Conservation (phyloP, 2,113 vertebrate genomes). For the Cochlearius cochlearius region DNA sequence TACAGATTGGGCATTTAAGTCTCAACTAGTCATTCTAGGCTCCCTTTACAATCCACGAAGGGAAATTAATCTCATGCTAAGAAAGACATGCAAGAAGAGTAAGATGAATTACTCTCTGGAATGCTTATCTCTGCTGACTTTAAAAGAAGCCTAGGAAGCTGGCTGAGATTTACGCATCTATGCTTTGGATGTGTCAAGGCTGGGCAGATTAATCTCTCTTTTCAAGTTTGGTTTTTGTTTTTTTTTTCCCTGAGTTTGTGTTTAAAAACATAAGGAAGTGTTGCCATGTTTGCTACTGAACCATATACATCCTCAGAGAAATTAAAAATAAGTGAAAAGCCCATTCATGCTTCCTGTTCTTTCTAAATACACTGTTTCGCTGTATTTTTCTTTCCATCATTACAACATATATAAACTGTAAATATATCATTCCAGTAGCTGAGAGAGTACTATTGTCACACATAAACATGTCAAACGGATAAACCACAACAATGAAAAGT, state of each 20-base stretch:
- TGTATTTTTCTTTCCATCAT: not conserved
- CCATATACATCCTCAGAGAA: not conserved
- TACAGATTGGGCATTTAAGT: not conserved
- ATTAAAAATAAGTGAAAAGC: not conserved
- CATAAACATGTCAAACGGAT: not conserved
- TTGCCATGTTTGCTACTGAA: not conserved
- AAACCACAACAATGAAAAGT: not conserved
- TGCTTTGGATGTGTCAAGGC: not conserved
- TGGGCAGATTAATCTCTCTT: conserved; percentile 12
- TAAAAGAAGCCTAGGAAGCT: conserved; percentile 13
- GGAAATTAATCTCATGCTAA: conserved; percentile 26
- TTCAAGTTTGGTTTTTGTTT: not conserved
- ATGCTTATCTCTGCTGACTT: conserved; percentile 18
- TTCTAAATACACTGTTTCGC: not conserved
- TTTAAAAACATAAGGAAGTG: not conserved
- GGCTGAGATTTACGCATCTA: not conserved
- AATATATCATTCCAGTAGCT: not conserved
- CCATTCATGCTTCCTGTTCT: not conserved
- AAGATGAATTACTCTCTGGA: conserved; percentile 28
- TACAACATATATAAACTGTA: not conserved
- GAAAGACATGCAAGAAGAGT: not conserved
- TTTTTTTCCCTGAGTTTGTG: not conserved
- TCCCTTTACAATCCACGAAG: not conserved
- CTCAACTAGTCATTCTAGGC: not conserved
- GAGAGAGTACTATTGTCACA: not conserved